Conservation (phyloP, 2,797 vertebrate species). For the Oreortyx pictus region DNA sequence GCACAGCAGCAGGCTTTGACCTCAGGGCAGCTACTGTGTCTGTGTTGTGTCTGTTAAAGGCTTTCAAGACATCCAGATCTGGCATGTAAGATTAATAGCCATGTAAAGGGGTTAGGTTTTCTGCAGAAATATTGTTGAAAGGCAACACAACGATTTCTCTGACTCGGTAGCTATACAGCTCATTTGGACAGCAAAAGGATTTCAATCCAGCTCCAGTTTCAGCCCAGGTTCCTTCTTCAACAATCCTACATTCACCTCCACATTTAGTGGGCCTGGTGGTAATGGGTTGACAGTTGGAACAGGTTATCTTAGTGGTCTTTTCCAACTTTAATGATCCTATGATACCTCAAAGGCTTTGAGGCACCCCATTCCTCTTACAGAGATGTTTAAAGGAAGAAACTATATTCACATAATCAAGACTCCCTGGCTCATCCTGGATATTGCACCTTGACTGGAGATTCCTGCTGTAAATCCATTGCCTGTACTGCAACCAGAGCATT, state of each 20-base stretch:
- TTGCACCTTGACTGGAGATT: neutral
- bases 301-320: too few species aligned
- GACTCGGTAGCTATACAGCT: neutral
- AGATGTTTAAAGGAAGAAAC: neutral
- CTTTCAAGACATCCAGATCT: neutral
- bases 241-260: neutral
- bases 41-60: neutral
- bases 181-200: neutral
- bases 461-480: neutral
- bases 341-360: neutral
- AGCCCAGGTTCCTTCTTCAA: neutral
- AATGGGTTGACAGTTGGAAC: too few species aligned
- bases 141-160: neutral
- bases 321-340: too few species aligned
- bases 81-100: neutral
- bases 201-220: neutral
- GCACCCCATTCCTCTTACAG: fast-evolving
- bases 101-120: neutral
- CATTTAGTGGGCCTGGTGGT: too few species aligned
- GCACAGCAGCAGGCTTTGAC: slow-evolving; percentile 8
- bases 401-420: neutral
- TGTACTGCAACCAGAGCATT: neutral
- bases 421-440: neutral
- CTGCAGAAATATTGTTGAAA: neutral
- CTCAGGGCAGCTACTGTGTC: neutral